Base-by-base conservation (phyloP, 2,888 invertebrate genomes). In the Drepana falcataria region DNA sequence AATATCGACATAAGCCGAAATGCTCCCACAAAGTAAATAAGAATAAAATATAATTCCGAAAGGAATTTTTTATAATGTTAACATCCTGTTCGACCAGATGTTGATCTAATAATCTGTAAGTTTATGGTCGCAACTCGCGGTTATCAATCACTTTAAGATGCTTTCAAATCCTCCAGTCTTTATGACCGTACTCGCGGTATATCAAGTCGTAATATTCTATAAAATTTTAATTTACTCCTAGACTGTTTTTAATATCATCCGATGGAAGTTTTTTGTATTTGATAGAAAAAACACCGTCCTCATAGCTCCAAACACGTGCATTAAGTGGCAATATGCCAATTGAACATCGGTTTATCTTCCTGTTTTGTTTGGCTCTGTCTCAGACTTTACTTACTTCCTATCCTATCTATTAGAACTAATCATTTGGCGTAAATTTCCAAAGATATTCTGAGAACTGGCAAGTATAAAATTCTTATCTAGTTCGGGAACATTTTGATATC, bases 331-430 rank as follows among this genome's bases (percentile, higher is more conserved):
- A 53, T 52, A 49, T 63, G 73, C 69, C 73, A 75, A 65, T 64
- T 57, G 68, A 47, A 58, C 49, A 58, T 62, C 59, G 67, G 68
- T 79, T 79, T 75, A 76, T 79, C 76, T 81, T 81, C 74, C 71
- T 80, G 78, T 77, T 78, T 66, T 65, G 79, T 70, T 83, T 87
- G 84, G 87, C 86, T 68, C 62, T 59, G 66, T 70, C 71, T 75
- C 82, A 77, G 72, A 66, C 70, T 21, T 21, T 21, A 21, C 21
- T 72, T 65, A 65, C 69, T 71, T 75, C 73, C 73, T 69, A 79
- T 74, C 21, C 65, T 57, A 54, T 56, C 65, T 59, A 73, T 69
- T 65, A 59, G 69, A 66, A 66, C 61, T 60, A 66, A 64, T 61
- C 59, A 71, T 71, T 68, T 63, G 62, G 65, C 65, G 68, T 59